Conservation (phyloP, 2,113 vertebrate species). For the Gallinago jamesoni region DNA sequence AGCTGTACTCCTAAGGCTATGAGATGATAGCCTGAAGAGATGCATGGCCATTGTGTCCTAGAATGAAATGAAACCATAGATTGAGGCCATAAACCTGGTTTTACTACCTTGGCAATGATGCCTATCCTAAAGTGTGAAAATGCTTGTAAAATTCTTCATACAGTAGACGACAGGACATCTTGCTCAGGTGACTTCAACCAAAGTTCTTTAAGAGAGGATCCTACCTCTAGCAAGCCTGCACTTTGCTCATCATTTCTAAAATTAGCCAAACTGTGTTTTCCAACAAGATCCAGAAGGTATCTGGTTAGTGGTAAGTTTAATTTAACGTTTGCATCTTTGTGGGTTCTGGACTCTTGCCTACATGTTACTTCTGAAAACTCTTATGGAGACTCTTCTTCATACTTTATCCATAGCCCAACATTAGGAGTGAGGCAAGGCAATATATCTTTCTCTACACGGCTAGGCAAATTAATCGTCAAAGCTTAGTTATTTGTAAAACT, state of each 20-base stretch:
- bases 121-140: not conserved
- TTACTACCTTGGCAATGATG: not conserved
- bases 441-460: not conserved
- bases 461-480: not conserved
- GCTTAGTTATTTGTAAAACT: not conserved
- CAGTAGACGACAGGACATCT: not conserved
- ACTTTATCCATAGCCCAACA: not conserved
- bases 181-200: not conserved
- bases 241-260: not conserved
- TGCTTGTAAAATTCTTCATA: not conserved
- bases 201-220: not conserved
- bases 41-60: not conserved
- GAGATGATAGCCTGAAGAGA: not conserved
- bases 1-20: not conserved
- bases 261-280: not conserved
- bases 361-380: not conserved
- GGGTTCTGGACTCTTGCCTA: not conserved
- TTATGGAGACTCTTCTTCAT: not conserved
- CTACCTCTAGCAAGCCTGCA: not conserved
- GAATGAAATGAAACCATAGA: not conserved
- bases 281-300: not conserved
- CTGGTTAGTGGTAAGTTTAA: not conserved
- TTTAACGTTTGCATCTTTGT: not conserved
- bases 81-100: not conserved
- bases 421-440: not conserved